Evolutionary conservation across 2,113 vertebrate species (phyloP).

Genomic region (Ginglymostoma cirratum): DNA sequence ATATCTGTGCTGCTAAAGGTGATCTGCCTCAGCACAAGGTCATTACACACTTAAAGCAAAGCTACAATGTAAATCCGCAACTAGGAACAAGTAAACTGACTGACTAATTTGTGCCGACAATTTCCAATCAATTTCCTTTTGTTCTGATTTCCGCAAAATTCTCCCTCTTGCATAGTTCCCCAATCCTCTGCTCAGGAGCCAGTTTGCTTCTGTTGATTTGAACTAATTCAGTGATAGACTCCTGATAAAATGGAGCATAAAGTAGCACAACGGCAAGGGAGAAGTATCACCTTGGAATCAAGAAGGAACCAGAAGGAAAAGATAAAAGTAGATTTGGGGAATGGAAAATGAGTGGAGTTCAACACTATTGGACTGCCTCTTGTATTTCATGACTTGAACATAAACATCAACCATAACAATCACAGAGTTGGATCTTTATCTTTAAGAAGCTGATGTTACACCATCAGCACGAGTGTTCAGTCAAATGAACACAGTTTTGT

Average conservation of each 20-base stretch:
- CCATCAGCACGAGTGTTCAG: too few relatives aligned
- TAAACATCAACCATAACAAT: too few relatives aligned
- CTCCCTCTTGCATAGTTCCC: neutral
- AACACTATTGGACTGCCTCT: neutral
- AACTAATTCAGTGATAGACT: neutral
- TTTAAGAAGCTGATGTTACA: too few relatives aligned
- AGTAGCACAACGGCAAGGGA: neutral
- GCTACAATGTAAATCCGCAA: neutral
- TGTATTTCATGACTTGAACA: neutral
- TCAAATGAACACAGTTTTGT: too few relatives aligned
- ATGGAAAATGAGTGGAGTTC: neutral
- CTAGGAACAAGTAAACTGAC: neutral
- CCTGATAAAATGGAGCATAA: neutral
- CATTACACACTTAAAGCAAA: neutral
- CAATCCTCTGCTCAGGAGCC: neutral
- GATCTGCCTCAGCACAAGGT: neutral
- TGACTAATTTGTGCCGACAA: neutral
- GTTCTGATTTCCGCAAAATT: neutral
- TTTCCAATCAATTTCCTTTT: neutral
- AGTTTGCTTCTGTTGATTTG: neutral
- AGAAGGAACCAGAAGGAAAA: neutral
- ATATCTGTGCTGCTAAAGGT: neutral
- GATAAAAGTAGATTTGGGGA: neutral
- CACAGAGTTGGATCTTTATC: too few relatives aligned
- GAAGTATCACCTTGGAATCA: neutral